Evolutionary conservation across 2,888 invertebrate species (phyloP).

Genomic region (Melipona bicolor): DNA sequence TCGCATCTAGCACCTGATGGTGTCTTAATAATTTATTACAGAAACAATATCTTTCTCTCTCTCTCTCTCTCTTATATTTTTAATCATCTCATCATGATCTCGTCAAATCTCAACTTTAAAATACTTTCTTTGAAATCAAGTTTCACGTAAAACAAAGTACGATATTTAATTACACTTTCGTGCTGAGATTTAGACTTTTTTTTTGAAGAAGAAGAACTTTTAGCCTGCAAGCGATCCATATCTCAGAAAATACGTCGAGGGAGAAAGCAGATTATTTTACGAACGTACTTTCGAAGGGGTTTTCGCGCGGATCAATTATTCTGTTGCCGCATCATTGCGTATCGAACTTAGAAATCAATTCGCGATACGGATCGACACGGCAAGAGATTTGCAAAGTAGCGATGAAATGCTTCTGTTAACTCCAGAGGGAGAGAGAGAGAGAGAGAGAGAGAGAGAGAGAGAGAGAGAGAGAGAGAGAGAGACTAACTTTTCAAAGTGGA

Average conservation of each 20-base stretch:
- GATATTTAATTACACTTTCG: neutral
- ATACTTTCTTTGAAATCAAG: neutral
- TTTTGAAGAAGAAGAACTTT: neutral
- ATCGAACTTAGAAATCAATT: slow-evolving; percentile 21
- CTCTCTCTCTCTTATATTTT: neutral
- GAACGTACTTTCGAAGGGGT: neutral
- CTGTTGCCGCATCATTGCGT: neutral
- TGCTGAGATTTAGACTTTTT: neutral
- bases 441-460: neutral
- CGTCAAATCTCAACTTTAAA: neutral
- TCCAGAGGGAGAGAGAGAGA: neutral
- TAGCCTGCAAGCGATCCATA: neutral
- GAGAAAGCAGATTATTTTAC: neutral
- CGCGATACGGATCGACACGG: neutral
- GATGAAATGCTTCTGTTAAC: slow-evolving; percentile 19
- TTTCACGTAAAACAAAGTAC: neutral
- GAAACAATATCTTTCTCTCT: neutral
- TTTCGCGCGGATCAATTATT: neutral
- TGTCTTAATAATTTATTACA: neutral
- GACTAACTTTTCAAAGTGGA: slow-evolving; percentile 40
- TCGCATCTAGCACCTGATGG: neutral
- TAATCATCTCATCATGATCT: too few species aligned
- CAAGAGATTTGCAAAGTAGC: slow-evolving; percentile 10
- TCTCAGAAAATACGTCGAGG: neutral
- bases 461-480: neutral